Evolutionary conservation across 2,113 vertebrate species (phyloP), one percentile per base, ranked within the genome.

Genomic region (Muntiacus muntjak): DNA sequence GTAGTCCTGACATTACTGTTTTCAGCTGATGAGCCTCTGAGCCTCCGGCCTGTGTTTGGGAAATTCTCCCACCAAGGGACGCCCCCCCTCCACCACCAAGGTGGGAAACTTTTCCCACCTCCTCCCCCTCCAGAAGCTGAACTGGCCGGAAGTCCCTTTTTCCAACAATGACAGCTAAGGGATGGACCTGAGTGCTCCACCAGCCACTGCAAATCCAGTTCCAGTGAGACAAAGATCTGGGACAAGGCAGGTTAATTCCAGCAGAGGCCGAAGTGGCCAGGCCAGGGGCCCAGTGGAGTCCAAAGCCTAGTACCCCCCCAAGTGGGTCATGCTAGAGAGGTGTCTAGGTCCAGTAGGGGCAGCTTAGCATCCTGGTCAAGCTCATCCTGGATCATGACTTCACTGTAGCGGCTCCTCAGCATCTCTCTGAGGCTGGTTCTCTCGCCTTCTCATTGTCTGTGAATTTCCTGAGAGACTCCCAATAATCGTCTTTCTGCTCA

Each of bases 11-110:
- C 36, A 1, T 14, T 10, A 28, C 45, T 40, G 2, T 78, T 81
- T 87, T 33, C 58, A 82, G 6, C 10, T 58, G 64, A 84, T 47
- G 45, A 40, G 33, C 3, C 43, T 88, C 62, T 67, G 76, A 64
- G n/a, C 11, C 50, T 45, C 15, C 5, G 13, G 50, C 45, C 25
- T 74, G n/a, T 83, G 9, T 86, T 62, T 57, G 43, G 25, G n/a
- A 26, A 86, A 50, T 62, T n/a, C 19, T 17, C 6, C 6, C 3
- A 62, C 21, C 36, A 43, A 43, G 21, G 10, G 11, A 43, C 5
- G 0, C 1, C 8, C 33, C 1, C 8, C 14, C 50, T 1, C 12
- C 3, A 14, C 14, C 50, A 3, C 14, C 15, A 52, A 23, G 21
- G 21, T 64, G 40, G 84, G 26, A 36, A 14, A 64, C 30, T 76